A percentile compares a stretch with the other conserved stretches of the same genome.
These are phyloP conservation scores for Poeciliopsis infans DNA, from an alignment of 2,797 vertebrate species.

Conservation along the genomic window DNA sequence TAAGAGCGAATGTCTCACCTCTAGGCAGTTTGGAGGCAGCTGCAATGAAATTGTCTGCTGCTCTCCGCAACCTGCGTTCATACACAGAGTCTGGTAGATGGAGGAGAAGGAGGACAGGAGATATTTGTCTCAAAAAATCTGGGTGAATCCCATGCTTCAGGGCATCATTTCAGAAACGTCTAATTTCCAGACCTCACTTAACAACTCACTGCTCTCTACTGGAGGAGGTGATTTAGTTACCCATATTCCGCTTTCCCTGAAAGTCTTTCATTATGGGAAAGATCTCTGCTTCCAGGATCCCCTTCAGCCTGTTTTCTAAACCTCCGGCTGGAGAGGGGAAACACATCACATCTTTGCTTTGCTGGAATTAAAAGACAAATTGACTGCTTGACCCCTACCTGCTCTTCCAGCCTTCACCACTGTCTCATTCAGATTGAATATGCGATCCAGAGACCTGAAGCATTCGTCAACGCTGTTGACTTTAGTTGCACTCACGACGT, in stretches of 20 bases:
- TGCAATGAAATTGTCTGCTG: conserved; percentile 77
- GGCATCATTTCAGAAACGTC: conserved; percentile 58
- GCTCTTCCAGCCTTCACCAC: conserved; percentile 75
- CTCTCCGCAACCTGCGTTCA: conserved; percentile 71
- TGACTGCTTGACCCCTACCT: conserved; percentile 60
- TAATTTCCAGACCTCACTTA: conserved; percentile 44
- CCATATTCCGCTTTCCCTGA: conserved; percentile 47
- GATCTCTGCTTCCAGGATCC: conserved; percentile 71
- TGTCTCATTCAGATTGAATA: conserved; percentile 66
- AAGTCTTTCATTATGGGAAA: conserved; percentile 69
- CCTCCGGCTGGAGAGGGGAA: conserved; percentile 66
- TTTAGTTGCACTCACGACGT: conserved; percentile 38
- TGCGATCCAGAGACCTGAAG: conserved; percentile 60
- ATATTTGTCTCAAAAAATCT: conserved; percentile 57
- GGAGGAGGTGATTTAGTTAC: conserved; percentile 48
- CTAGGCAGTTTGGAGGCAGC: conserved; percentile 80
- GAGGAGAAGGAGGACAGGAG: conserved; percentile 37
- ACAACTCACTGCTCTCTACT: conserved; percentile 32
- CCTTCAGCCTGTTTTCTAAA: conserved; percentile 66
- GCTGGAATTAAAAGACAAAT: background rate
- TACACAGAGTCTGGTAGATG: conserved; percentile 75
- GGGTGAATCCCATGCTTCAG: conserved; percentile 52
- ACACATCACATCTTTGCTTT: conserved; percentile 8
- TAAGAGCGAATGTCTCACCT: conserved; percentile 73
- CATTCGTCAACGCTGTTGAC: conserved; percentile 68